These are phyloP conservation scores for Petrocephalus schoutedeni DNA, from an alignment of 2,797 vertebrate species.

Conservation along the genomic window DNA sequence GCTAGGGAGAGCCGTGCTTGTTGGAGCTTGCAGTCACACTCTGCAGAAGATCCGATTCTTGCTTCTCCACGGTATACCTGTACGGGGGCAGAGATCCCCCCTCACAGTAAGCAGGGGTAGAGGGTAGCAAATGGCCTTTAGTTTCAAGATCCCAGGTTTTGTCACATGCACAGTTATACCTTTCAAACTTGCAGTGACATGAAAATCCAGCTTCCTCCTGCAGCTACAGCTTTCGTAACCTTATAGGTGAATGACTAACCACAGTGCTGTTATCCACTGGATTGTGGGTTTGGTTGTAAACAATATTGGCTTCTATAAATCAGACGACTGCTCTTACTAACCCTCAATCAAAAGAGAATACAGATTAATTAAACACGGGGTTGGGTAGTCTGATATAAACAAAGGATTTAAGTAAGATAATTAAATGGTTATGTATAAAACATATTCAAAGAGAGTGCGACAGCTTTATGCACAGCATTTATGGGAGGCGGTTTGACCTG, in stretches of 20 bases:
- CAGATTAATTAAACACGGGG: neutral
- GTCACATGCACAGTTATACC: no score
- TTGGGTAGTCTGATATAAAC: neutral
- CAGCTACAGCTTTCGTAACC: neutral
- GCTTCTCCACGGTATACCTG: neutral
- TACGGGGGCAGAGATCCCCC: neutral
- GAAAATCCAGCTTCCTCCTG: no score
- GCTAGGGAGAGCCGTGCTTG: neutral
- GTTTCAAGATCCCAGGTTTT: neutral
- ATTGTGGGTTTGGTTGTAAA: neutral
- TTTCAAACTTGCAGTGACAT: no score
- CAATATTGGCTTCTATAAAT: neutral
- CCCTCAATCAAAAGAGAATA: no score
- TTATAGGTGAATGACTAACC: neutral
- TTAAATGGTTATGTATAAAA: neutral
- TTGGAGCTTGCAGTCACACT: conserved; percentile 1
- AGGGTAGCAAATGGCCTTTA: neutral
- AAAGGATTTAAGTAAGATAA: neutral
- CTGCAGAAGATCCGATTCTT: neutral
- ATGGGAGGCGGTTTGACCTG: neutral
- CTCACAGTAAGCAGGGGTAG: neutral
- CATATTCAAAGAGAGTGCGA: neutral
- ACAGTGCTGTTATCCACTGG: neutral
- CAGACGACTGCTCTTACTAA: neutral
- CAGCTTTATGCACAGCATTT: neutral